Conservation (phyloP, 2,888 invertebrate species). For the Lathronympha strigana region DNA sequence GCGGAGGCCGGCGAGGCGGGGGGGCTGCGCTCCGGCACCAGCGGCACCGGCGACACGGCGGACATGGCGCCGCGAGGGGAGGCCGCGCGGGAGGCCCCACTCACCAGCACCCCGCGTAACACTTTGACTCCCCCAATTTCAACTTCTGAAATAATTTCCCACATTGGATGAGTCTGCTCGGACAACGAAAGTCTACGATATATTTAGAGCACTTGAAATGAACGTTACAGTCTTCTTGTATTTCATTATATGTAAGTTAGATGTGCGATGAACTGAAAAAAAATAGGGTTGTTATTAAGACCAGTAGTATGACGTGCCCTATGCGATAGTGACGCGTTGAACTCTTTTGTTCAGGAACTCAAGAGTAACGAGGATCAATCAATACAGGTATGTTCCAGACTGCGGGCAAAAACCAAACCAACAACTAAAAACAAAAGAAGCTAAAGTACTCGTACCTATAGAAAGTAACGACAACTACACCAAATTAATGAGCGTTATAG, state of each 20-base stretch:
- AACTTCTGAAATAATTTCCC: constrained; percentile 67
- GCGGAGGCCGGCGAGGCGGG: constrained; percentile 80
- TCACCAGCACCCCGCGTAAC: constrained; percentile 68
- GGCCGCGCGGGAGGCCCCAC: constrained; percentile 20
- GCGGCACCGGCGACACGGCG: constrained; percentile 65
- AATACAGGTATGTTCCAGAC: background rate
- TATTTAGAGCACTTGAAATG: constrained; percentile 17
- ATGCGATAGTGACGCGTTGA: constrained; percentile 44
- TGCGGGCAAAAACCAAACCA: background rate
- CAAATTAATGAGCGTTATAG: too few species aligned
- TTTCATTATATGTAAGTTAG: constrained; percentile 15
- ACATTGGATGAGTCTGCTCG: constrained; percentile 30
- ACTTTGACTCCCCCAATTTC: constrained; percentile 60
- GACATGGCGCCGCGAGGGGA: constrained; percentile 71
- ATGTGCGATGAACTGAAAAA: constrained; percentile 10
- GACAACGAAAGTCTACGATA: constrained; percentile 4
- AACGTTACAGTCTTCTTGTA: constrained; percentile 7
- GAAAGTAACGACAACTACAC: too few species aligned
- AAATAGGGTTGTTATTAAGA: background rate
- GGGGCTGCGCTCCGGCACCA: constrained; percentile 66
- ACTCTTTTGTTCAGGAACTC: constrained; percentile 33
- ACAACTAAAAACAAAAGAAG: background rate
- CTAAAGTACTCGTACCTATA: too few species aligned
- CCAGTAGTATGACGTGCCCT: constrained; percentile 48
- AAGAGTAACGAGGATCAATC: background rate